phyloP scores from a whole-genome alignment of 2,797 vertebrate genomes.

The Glossophaga mutica region DNA sequence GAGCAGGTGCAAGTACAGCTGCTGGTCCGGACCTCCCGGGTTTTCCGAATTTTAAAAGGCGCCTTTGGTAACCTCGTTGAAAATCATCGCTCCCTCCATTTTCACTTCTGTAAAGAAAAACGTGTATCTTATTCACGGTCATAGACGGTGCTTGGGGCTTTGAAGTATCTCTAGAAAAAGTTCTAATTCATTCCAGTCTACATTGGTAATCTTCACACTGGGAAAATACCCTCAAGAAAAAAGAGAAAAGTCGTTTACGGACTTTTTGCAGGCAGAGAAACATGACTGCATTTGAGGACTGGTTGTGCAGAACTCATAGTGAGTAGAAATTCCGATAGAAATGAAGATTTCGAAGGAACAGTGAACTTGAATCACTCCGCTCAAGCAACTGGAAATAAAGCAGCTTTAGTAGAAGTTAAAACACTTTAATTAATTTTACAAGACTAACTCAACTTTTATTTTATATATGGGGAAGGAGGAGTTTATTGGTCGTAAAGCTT shows the following conservation, averaged over 20 bases:
- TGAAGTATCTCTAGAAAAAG: not conserved
- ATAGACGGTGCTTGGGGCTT: not conserved
- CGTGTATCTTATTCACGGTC: not conserved
- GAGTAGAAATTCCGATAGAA: not conserved
- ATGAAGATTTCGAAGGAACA: not conserved
- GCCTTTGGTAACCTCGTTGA: not conserved
- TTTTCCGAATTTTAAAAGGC: not conserved
- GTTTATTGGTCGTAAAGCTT: not conserved
- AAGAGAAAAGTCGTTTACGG: not conserved
- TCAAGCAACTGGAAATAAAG: not conserved
- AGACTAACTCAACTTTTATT: not conserved
- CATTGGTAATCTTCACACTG: not conserved
- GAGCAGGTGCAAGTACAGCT: not conserved
- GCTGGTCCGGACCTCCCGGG: not conserved
- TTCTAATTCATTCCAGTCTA: not conserved
- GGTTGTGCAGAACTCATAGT: not conserved
- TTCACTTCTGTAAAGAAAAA: not conserved
- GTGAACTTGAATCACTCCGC: not conserved
- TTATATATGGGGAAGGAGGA: not conserved
- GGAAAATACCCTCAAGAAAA: not conserved
- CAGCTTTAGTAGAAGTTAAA: not conserved
- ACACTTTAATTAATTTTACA: constrained; percentile 38
- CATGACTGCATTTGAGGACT: not conserved
- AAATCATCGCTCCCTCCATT: not conserved
- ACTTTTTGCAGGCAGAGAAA: not conserved